Conservation (phyloP, 2,797 vertebrate species). For the Spondyliosoma cantharus region DNA sequence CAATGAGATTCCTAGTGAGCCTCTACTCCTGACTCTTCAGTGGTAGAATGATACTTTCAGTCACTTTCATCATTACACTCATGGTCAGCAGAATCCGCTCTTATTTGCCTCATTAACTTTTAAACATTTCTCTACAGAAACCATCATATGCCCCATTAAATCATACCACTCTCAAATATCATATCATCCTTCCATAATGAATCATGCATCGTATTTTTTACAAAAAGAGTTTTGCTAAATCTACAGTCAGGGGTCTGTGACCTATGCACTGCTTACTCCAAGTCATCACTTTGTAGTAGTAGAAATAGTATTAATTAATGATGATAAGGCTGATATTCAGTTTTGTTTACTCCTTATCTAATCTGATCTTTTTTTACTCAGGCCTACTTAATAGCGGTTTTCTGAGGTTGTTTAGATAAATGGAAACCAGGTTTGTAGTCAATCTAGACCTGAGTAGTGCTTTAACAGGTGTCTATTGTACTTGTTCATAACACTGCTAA, state of each 20-base stretch:
- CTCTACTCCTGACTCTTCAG: neutral
- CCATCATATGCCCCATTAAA: neutral
- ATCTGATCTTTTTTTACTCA: neutral
- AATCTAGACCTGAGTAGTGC: too few relatives aligned
- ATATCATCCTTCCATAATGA: neutral
- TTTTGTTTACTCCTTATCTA: neutral
- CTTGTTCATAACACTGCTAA: neutral
- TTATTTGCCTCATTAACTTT: conserved; percentile 18
- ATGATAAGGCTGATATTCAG: neutral
- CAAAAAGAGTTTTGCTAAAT: neutral
- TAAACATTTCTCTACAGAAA: neutral
- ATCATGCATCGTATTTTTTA: neutral
- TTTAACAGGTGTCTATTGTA: too few relatives aligned
- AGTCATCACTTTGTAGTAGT: neutral
- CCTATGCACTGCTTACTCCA: conserved; percentile 13
- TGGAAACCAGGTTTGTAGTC: neutral
- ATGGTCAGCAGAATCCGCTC: neutral
- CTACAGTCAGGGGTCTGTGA: neutral
- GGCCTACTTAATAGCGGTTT: too few relatives aligned
- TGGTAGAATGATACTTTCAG: neutral
- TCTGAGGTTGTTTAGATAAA: neutral
- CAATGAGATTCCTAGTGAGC: neutral
- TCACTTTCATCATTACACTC: conserved; percentile 7
- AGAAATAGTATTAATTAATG: neutral
- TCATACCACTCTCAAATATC: neutral